Conservation (phyloP, 2,113 vertebrate genomes). For the Psettodes erumei region DNA sequence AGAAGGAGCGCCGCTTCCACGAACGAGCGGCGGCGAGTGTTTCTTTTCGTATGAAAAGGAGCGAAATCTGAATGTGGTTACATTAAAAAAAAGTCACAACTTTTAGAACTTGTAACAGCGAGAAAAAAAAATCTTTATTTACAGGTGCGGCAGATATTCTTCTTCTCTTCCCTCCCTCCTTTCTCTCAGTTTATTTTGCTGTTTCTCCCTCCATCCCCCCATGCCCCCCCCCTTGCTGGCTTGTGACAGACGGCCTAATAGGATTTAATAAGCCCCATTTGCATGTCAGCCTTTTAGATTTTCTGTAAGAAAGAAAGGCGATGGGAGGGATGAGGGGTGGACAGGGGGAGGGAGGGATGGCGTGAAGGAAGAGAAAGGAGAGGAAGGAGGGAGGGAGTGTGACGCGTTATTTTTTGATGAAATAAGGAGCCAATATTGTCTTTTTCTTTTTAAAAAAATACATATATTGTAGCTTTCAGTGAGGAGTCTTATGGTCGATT, state of each 20-base stretch:
- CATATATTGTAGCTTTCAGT: background rate
- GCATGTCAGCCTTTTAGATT: slow-evolving; percentile 81
- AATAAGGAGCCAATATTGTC: too few species aligned
- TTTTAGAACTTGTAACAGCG: background rate
- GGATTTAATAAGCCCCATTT: slow-evolving; percentile 83
- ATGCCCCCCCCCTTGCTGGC: slow-evolving; percentile 42
- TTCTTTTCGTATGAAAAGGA: too few species aligned
- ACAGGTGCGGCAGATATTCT: slow-evolving; percentile 12
- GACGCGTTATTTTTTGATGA: too few species aligned
- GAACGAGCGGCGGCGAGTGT: too few species aligned
- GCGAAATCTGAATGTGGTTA: background rate
- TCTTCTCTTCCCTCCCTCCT: slow-evolving; percentile 26
- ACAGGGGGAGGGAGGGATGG: slow-evolving; percentile 25
- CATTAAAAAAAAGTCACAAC: background rate
- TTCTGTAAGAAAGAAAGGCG: slow-evolving; percentile 74
- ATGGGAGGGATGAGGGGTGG: slow-evolving; percentile 42
- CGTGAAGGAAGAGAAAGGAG: slow-evolving; percentile 34
- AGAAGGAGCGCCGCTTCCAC: too few species aligned
- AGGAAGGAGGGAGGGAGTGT: slow-evolving; percentile 18
- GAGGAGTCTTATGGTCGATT: background rate
- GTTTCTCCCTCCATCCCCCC: slow-evolving; percentile 14
- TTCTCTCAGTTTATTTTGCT: slow-evolving; percentile 19
- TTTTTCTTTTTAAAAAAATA: too few species aligned
- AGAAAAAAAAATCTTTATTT: background rate
- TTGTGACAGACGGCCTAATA: slow-evolving; percentile 79